Evolutionary conservation across 2,888 invertebrate genomes (phyloP).

Genomic region (Celastrina argiolus): DNA sequence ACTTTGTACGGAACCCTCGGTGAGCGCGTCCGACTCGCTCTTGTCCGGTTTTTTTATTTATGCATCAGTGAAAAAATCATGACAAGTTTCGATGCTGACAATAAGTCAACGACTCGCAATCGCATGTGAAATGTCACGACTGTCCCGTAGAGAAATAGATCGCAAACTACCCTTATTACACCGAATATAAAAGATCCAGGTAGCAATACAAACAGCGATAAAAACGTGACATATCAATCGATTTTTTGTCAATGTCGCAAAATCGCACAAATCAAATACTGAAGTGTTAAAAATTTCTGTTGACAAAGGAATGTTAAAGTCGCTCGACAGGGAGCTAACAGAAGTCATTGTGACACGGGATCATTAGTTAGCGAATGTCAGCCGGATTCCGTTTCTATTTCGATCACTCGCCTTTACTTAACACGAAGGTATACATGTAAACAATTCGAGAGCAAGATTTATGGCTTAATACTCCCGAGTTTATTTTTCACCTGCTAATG

Average conservation of each 20-base stretch:
- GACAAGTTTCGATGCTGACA: constrained; percentile 7
- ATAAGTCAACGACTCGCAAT: constrained; percentile 55
- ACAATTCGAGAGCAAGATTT: constrained; percentile 62
- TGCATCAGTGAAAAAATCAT: background rate
- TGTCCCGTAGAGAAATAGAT: constrained; percentile 45
- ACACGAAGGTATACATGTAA: constrained; percentile 68
- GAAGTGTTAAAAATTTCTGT: constrained; percentile 71
- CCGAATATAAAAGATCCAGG: constrained; percentile 58
- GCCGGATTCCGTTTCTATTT: constrained; percentile 51
- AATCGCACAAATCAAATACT: constrained; percentile 75
- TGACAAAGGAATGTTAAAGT: constrained; percentile 59
- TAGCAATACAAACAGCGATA: constrained; percentile 72
- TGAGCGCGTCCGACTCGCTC: no score
- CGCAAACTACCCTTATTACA: constrained; percentile 53
- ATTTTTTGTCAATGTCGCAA: constrained; percentile 50
- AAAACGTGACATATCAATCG: constrained; percentile 74
- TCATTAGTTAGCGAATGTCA: constrained; percentile 73
- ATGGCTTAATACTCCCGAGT: constrained; percentile 43
- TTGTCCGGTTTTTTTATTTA: constrained; percentile 10
- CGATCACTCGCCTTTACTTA: constrained; percentile 54
- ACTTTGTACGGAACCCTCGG: no score
- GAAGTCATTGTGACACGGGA: constrained; percentile 54
- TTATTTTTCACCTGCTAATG: constrained; percentile 46
- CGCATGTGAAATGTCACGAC: constrained; percentile 46
- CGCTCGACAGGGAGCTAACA: constrained; percentile 55